Evolutionary conservation across 2,888 invertebrate genomes (phyloP), one percentile per base, ranked within the genome.

Genomic region (Trachelus iudaicus): DNA sequence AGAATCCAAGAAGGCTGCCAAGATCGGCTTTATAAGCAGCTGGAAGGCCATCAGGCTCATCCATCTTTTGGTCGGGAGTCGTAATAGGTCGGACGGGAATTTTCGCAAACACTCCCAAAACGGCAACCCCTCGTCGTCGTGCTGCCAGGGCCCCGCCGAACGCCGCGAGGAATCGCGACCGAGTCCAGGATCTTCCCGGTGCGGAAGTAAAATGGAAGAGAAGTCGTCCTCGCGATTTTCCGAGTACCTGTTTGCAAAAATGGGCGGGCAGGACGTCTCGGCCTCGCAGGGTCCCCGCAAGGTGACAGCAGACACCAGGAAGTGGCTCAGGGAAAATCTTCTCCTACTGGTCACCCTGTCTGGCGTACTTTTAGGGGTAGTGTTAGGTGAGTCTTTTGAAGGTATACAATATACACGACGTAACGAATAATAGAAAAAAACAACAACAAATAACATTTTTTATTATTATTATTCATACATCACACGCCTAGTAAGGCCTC

Each of bases 181-280:
- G 82, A 82, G 77, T 81, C 81, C 82, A 81, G 78, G 80, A 76
- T 84, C 84, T 85, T 84, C 84, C 85, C 82, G 81, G 80, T 81
- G 84, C 86, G 81, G 87, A 86, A 86, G 87, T 88, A 87, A 90
- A 86, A 91, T 91, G 91, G 91, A 91, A 87, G 91, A 91, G 85
- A 91, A 91, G 87, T 89, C 90, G 87, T 90, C 91, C 86, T 90
- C 91, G 82, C 87, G 89, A 83, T 95, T 95, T 94, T 95, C 95
- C 95, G 96, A 95, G 92, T 96, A 96, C 92, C 93, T 95, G 92
- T 96, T 96, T 92, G 95, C 95, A 92, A 96, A 96, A 94, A 96
- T 96, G 95, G 95, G 95, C 85, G 90, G 91, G 84, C 91, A 91
- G 87, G 91, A 91, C 85, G 91, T 91, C 87, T 90, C 90, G 90